These are phyloP conservation scores for Gymnocheta viridis DNA, from an alignment of 2,888 invertebrate species.

Conservation along the genomic window DNA sequence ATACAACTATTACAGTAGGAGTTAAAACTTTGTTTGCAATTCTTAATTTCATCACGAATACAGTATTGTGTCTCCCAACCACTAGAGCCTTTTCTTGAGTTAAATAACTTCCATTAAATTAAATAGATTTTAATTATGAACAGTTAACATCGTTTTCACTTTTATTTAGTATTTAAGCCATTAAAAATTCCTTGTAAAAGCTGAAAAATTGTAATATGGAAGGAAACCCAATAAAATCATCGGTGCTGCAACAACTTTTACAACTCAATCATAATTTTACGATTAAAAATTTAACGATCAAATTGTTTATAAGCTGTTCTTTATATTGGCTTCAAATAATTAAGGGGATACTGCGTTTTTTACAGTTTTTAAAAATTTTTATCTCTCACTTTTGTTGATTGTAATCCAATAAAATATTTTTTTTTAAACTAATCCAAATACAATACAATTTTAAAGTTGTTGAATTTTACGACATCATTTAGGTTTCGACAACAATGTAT, in stretches of 20 bases:
- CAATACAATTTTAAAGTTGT: constrained; percentile 3
- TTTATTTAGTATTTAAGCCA: constrained; percentile 27
- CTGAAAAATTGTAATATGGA: constrained; percentile 3
- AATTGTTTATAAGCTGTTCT: constrained; percentile 70
- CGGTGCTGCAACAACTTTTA: constrained; percentile 61
- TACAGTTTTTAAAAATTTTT: constrained; percentile 21
- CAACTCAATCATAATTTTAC: constrained; percentile 72
- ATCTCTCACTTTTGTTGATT: constrained; percentile 51
- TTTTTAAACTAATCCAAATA: constrained; percentile 3
- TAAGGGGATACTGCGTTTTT: constrained; percentile 16
- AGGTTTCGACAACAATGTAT: constrained; percentile 62
- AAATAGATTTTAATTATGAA: constrained; percentile 45
- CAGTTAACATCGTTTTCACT: constrained; percentile 44
- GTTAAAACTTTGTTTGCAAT: constrained; percentile 32
- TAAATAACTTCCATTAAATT: constrained; percentile 36
- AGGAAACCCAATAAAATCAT: constrained; percentile 25
- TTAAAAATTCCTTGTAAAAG: constrained; percentile 36
- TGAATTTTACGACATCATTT: constrained; percentile 64
- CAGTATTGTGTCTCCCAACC: not conserved
- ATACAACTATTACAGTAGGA: not conserved
- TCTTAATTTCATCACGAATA: not conserved
- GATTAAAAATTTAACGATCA: constrained; percentile 71
- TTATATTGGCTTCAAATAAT: constrained; percentile 43
- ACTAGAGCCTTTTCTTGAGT: not conserved
- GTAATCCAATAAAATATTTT: constrained; percentile 45